Evolutionary conservation across 2,888 invertebrate genomes (phyloP), one percentile per base, ranked within the genome.

Genomic region (Herminia tarsipennalis): DNA sequence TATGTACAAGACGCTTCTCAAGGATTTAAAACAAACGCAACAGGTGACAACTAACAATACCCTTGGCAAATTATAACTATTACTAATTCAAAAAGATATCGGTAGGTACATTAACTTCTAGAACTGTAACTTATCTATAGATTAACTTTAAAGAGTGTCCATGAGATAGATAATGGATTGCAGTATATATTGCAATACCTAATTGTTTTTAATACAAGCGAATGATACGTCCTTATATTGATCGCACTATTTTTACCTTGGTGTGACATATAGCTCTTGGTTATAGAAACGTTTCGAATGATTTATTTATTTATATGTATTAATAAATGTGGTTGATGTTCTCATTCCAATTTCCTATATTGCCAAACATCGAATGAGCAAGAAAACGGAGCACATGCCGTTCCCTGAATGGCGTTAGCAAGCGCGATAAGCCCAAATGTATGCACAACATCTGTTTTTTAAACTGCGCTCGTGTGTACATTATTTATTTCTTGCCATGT

Each of bases 391-490:
- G 44, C 65, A 43, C 57, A 56, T 57, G 62, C 48, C 47, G 61
- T 66, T 66, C 54, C 61, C 41, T 47, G 42, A 39, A 51, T 41
- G 52, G 39, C 41, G 38, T 41, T 42, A 35, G 40, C 35, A 37
- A 36, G 32, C 14, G 35, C 63, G 73, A 73, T 70, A 71, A 70
- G 66, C 57, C 60, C 47, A 61, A 72, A 75, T 62, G 66, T 66
- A 71, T 38, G 53, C 62, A 71, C 76, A 77, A 73, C 79, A 79
- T 83, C 79, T 83, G 83, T 77, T 81, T 81, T 81, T 77, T 59
- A 68, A 76, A 78, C 73, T 78, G 67, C 70, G 60, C 53, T 45
- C 45, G 47, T 55, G 60, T 59, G 47, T 65, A 54, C 48, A 60
- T 63, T 61, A 71, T 73, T 73, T 70, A 70, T 78, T 74, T 54